Percentiles rank a stretch among this genome's conserved stretches.
Conservation (phyloP, 2,113 vertebrate species). For the Mustelus asterias region DNA sequence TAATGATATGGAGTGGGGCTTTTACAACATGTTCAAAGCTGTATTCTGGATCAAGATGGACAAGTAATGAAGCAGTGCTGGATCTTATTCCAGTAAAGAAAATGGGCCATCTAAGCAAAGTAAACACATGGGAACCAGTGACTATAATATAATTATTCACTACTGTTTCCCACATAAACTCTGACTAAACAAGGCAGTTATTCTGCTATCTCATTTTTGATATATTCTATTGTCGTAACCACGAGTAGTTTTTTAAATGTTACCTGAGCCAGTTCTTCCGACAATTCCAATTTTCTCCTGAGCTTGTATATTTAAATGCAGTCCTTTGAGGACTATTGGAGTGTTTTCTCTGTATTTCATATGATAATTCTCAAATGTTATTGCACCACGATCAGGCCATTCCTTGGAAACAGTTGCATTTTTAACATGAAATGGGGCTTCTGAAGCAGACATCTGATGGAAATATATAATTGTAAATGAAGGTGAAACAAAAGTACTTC, state of each 20-base stretch:
- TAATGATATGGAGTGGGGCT: not conserved
- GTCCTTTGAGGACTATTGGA: conserved; percentile 58
- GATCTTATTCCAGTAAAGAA: not conserved
- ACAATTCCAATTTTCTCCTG: conserved; percentile 70
- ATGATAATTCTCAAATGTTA: conserved; percentile 61
- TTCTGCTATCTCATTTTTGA: not conserved
- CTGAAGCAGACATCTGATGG: conserved; percentile 56
- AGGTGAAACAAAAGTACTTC: not conserved
- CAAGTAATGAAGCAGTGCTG: not conserved
- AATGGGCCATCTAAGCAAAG: not conserved
- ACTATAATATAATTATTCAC: not conserved
- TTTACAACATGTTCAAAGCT: not conserved
- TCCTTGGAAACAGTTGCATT: conserved; percentile 47
- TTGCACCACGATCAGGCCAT: conserved; percentile 61
- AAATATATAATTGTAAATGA: conserved; percentile 17
- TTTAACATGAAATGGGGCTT: conserved; percentile 49
- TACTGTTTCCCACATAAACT: not conserved
- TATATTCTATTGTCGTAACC: not conserved
- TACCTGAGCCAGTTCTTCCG: conserved; percentile 67
- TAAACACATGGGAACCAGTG: not conserved
- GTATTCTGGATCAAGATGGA: not conserved
- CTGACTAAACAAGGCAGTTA: not conserved
- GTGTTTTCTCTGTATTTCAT: conserved; percentile 69
- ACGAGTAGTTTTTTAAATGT: not conserved
- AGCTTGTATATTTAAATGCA: conserved; percentile 55